Base-by-base conservation (phyloP, 2,888 invertebrate genomes). In the Sminthurides aquaticus region DNA sequence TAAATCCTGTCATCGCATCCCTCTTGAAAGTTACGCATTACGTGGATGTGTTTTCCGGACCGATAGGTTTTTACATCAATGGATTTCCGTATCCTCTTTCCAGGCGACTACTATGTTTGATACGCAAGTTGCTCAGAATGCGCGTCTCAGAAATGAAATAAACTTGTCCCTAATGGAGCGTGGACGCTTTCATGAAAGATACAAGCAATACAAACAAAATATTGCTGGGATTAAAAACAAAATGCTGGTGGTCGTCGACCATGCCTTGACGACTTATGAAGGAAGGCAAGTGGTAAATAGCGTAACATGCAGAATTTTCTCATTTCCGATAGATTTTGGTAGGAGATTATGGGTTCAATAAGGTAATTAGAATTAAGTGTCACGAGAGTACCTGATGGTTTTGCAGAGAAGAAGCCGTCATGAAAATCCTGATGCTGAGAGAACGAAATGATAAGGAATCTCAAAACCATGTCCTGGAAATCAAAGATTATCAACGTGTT, bases 221-320 rank as follows among this genome's bases (percentile, higher is more conserved):
- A 82, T 92, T 59, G 86, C 86, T 76, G 83, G 85, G 49, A 89
- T 91, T 1, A 91, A 93, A 76, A 86, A 87, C 67, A 85, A 88
- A 75, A 90, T 92, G 77, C 84, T 89, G 73, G 91, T 91, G 76
- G 80, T 92, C 65, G 89, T 95, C 67, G 93, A 94, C 75, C 89
- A 90, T 74, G 90, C 93, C 0, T 93, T 91, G 25, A 81, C 87
- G 49, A 90, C 93, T 1, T 95, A 91, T 76, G 92, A 93, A 79
- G 90, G 91, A 78, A 82, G 93, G 67, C 92, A 88, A 77, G 88
- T 89, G 1, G 15, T 22, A 11, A 49, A 22, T 62, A 64, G 1
- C 73, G 78, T 78, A 59, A 43, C 49, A 48, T 25, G n/a, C n/a
- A 24, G 25, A 25, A 49, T 3, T 49, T 49, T 49, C 22, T 54